Evolutionary conservation across 2,888 invertebrate species (phyloP), one percentile per base, ranked within the genome.

Genomic region (Andrena minutula): DNA sequence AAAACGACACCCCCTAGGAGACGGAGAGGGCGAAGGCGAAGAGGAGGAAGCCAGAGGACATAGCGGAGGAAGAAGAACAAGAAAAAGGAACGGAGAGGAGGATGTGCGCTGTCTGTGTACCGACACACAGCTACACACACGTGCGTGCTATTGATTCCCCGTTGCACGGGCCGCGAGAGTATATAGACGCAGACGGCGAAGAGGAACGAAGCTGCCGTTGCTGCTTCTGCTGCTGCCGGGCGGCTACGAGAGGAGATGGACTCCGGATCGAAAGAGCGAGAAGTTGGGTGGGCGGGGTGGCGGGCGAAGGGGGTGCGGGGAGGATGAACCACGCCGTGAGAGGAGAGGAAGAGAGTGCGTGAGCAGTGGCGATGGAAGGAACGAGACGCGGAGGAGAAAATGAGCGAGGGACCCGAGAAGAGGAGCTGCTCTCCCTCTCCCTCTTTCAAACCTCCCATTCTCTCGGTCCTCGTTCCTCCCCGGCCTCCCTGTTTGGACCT

Each of bases 201-300:
- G 86, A 83, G 35, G 87, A 85, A 75, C 86, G 86, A 88, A 75
- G 88, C 83, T 86, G 84, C 80, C 69, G 84, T 84, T 63, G 70
- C 84, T 75, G 84, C 80, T 87, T 76, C 86, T 80, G 82, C 76
- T 63, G 83, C 81, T 70, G 76, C 58, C 66, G 80, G 69, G 66
- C 47, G 58, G 82, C 73, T 64, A 79, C 71, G 79, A 75, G 66
- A 74, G 74, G 69, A 86, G 85, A 88, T 85, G 88, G 81, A 86
- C 76, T 80, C 77, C 60, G 83, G 76, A 89, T 86, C 83, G 87
- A 87, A 80, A 65, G 88, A 86, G 79, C 74, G 80, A 88, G 86
- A 80, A 71, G 84, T 56, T 58, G 28, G 47, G 69, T 6, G 58
- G 30, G 58, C 35, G 61, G 35, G 70, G 75, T 60, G 51, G 79